Evolutionary conservation across 2,797 vertebrate genomes (phyloP), one percentile per base, ranked within the genome.

Genomic region (Myotis findleyi): DNA sequence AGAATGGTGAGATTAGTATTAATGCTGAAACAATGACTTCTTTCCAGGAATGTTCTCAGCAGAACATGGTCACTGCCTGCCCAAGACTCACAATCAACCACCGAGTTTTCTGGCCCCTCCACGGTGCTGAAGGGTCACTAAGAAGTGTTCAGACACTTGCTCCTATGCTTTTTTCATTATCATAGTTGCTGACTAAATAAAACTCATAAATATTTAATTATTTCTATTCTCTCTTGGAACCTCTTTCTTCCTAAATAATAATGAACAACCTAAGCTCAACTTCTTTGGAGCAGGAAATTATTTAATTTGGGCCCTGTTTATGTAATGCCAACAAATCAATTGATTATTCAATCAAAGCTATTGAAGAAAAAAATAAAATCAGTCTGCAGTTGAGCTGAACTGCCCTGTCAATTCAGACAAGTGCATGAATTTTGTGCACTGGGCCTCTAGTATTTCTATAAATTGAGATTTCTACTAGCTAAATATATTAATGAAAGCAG

Each of bases 321-420:
- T n/a, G 4, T 23, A 75, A 93, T 49, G 36, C 36, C n/a, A 47
- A 87, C 16, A 85, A 23, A 84, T 53, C 25, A 44, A 53, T 21
- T 83, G 33, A 59, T 94, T 90, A 47, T 27, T 82, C 25, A 87
- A 33, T 55, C 30, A 88, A 82, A 90, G 1, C 5, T 93, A 81
- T 5, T 76, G 33, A 81, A 80, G 13, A 91, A 86, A 93, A 93
- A 88, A 53, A 66, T 49, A 89, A 86, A 91, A 79, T 69, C 21
- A 51, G 10, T 20, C 18, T 91, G 7, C 27, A 49, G 27, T 33
- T 84, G 20, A 91, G 44, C 17, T 44, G 6, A 75, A 80, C 38
- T 71, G 9, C 86, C 16, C 7, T 13, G 12, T 66, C 36, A 55
- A 82, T 59, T 91, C 16, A 27, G 30, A 90, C 47, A 47, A 47